phyloP scores from a whole-genome alignment of 37 sponge, comb jelly and placozoan species.

The Bolinopsis microptera region DNA sequence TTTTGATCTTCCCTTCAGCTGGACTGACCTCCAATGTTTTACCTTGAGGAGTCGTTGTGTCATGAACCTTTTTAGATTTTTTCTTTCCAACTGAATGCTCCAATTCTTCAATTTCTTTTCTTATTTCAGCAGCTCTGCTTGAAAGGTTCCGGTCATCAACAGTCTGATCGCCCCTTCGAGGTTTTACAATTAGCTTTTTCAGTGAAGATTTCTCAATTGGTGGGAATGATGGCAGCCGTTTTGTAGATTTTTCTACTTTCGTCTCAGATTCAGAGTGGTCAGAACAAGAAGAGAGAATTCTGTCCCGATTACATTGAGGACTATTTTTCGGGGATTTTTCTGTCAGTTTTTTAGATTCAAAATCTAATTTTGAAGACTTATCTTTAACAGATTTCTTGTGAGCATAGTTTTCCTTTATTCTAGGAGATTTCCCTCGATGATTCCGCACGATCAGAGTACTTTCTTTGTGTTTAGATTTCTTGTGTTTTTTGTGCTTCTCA shows the following conservation, averaged over 20 bases:
- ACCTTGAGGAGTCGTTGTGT: not conserved
- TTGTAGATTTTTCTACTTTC: not conserved
- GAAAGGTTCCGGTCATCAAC: not conserved
- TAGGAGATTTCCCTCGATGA: not conserved
- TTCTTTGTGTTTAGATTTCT: not conserved
- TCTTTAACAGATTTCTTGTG: not conserved
- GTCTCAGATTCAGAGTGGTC: not conserved
- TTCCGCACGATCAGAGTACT: not conserved
- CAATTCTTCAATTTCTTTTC: not conserved
- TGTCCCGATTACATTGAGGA: not conserved
- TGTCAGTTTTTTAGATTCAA: not conserved
- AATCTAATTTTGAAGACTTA: not conserved
- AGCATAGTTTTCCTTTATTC: not conserved
- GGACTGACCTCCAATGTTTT: not conserved
- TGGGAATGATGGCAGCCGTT: not conserved
- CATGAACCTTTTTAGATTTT: not conserved
- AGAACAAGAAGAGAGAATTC: too few species aligned
- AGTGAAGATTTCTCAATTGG: not conserved
- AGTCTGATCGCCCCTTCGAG: not conserved
- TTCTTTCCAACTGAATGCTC: not conserved
- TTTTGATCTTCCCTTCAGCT: not conserved
- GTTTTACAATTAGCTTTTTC: not conserved
- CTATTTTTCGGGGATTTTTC: not conserved
- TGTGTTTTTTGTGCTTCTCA: not conserved
- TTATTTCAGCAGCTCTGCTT: conserved; percentile 5